Evolutionary conservation across 2,797 vertebrate genomes (phyloP), one percentile per base, ranked within the genome.

Genomic region (Tragopan temminckii): DNA sequence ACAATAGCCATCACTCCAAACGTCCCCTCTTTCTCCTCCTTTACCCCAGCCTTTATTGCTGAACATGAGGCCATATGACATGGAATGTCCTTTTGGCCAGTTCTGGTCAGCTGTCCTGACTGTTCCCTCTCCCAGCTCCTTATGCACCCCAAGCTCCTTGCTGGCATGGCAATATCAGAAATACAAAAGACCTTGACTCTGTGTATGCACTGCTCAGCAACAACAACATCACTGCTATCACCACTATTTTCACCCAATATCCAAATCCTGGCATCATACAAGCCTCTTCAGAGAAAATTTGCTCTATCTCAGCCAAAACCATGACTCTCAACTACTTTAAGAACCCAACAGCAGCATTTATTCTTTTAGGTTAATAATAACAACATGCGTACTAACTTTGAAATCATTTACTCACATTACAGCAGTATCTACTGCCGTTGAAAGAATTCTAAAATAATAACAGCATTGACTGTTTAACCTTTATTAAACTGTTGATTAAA

Each of bases 401-500:
- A 78, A 50, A 67, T 75, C 33, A 85, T 33, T 48, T 31, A 10
- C 61, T 92, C 55, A 87, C 45, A 80, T n/a, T 40, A 48, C 2
- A 67, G 46, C 20, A 80, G 18, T 58, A 55, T 90, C 80, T 76
- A 83, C 48, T 90, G 43, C 38, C 58, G 57, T 87, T 88, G 79
- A 70, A 88, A 90, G 29, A 38, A 86, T 71, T 89, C 61, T 91
- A 86, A 83, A 13, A 57, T 67, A 25, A 43, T 79, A 84, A 89
- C 31, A 70, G 13, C 18, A 67, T 2, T 57, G 63, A 76, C 46
- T 91, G 71, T 25, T 85, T 90, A 91, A 85, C 57, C 77, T 95
- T 94, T 91, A 94, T 89, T 89, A 79, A 92, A 76, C 35, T 75
- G 50, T 71, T 92, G 62, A n/a, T 55, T n/a, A 19, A 53, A 88